Percentiles rank a stretch among this genome's conserved stretches.
Evolutionary conservation across 1,140 invertebrate species (phyloP).

Genomic region (Ceratosolen solmsi): DNA sequence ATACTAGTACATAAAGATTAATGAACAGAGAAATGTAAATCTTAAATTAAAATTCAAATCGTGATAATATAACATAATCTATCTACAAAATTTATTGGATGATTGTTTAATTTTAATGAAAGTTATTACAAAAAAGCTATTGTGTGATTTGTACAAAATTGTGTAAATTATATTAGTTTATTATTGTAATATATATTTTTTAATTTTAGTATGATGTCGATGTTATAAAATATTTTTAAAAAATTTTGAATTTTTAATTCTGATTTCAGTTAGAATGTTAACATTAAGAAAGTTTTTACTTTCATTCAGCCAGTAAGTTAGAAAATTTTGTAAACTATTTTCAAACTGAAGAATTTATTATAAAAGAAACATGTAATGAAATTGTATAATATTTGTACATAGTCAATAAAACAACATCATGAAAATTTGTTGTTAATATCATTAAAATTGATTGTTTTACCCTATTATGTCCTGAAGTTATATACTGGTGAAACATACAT

Average conservation of each 20-base stretch:
- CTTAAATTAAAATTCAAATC: slow-evolving; percentile 34
- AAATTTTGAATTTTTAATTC: slow-evolving; percentile 36
- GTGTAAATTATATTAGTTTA: slow-evolving; percentile 27
- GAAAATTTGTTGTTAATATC: slow-evolving; percentile 21
- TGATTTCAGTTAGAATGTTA: slow-evolving; percentile 40
- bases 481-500: background rate
- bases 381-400: slow-evolving; percentile 53
- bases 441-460: slow-evolving; percentile 23
- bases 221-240: slow-evolving; percentile 29
- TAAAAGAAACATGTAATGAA: slow-evolving; percentile 46
- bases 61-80: slow-evolving; percentile 12
- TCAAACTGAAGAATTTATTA: slow-evolving; percentile 31
- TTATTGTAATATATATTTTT: background rate
- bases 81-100: slow-evolving; percentile 43
- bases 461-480: background rate
- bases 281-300: slow-evolving; percentile 44
- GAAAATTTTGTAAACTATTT: slow-evolving; percentile 35
- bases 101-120: slow-evolving; percentile 28
- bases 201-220: slow-evolving; percentile 22
- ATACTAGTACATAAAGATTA: slow-evolving; percentile 27
- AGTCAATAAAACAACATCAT: slow-evolving; percentile 27
- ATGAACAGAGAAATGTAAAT: slow-evolving; percentile 16
- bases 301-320: slow-evolving; percentile 23
- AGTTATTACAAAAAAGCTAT: slow-evolving; percentile 21
- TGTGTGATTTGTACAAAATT: slow-evolving; percentile 44